These are phyloP conservation scores for Thaumetopoea pityocampa DNA, from an alignment of 1,140 invertebrate genomes.

Conservation along the genomic window DNA sequence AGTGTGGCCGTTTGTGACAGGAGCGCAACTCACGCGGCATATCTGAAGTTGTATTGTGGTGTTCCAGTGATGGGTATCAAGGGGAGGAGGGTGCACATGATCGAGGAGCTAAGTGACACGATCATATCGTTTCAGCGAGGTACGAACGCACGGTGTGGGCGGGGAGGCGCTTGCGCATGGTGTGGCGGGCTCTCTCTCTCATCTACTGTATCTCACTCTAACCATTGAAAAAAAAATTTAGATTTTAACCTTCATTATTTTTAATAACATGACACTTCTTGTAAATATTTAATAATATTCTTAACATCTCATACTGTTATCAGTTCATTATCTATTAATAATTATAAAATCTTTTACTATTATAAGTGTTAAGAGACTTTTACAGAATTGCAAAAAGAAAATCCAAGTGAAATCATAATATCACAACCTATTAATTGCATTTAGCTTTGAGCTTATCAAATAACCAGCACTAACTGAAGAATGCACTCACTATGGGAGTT, in stretches of 20 bases:
- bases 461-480: slow-evolving; percentile 32
- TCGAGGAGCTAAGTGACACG: slow-evolving; percentile 97
- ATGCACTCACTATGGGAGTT: slow-evolving; percentile 1
- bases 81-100: slow-evolving; percentile 96
- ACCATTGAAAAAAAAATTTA: no score
- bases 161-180: slow-evolving; percentile 41
- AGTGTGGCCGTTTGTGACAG: slow-evolving; percentile 1
- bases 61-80: slow-evolving; percentile 98
- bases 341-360: no score
- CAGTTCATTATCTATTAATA: no score
- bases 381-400: no score
- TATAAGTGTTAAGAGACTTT: no score
- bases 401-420: slow-evolving; percentile 15
- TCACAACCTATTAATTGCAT: slow-evolving; percentile 39
- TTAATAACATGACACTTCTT: no score
- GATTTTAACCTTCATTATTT: no score
- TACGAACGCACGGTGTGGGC: slow-evolving; percentile 74
- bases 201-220: slow-evolving; percentile 14
- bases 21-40: slow-evolving; percentile 21
- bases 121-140: slow-evolving; percentile 99
- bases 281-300: no score
- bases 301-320: no score
- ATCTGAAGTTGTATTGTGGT: slow-evolving; percentile 62
- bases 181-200: slow-evolving; percentile 36
- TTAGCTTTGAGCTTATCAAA: slow-evolving; percentile 45